Base-by-base conservation (phyloP, 2,113 vertebrate genomes). In the Struthio camelus region DNA sequence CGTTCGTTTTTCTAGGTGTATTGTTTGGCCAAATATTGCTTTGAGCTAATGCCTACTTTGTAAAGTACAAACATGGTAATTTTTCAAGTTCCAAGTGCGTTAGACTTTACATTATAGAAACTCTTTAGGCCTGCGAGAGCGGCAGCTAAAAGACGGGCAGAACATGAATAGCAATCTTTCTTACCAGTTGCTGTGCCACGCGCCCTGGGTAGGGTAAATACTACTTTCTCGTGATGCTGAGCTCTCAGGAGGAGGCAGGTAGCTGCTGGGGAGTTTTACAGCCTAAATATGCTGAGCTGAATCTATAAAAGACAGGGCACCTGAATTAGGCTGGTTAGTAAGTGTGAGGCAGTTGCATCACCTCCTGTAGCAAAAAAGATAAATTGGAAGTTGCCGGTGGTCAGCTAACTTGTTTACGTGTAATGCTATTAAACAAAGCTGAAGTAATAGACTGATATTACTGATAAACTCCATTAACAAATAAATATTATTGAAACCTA, bases 181-280 rank as follows among this genome's bases (percentile, higher is more conserved):
- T 42, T 40, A 25, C 38, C 2, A 4, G 18, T 12, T 40, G 36
- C 66, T 38, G 36, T 59, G 59, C 70, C 40, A 0, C 3, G 34
- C 13, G 62, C 32, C 0, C 19, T 17, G 27, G 3, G 2, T 2
- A 20, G 40, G 48, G 22, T 32, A 12, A 32, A 32, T 36, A 5
- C 2, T 6, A 5, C 66, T 46, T 38, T 10, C 27, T 65, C 1
- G 0, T 59, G 44, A 38, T n/a, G 54, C 36, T 13, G 38, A 17
- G 8, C 17, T 79, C 65, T 42, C 9, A 1, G 15, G 36, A 44
- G 6, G 7, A 38, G 67, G 10, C 4, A 0, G 3, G 36, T 16
- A 24, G 15, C 32, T 44, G 32, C 54, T 9, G 61, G 9, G 54
- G 7, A 25, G 14, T 46, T 91, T 92, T 36, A 32, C 51, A 36